These are phyloP conservation scores for Pachycephus smyrnensis DNA, from an alignment of 2,888 invertebrate species.

Conservation along the genomic window DNA sequence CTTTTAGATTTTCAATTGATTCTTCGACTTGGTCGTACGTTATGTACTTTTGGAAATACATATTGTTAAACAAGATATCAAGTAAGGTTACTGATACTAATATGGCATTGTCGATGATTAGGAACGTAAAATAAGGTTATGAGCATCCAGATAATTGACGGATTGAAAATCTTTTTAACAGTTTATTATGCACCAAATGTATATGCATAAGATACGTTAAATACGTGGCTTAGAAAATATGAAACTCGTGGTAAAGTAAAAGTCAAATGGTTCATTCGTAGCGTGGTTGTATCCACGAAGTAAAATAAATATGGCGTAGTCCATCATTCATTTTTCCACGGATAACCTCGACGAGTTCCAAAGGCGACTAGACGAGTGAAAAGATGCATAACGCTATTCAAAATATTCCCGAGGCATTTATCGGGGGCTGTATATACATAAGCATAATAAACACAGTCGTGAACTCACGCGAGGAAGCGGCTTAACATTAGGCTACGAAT, in stretches of 20 bases:
- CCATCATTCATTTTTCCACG: slow-evolving; percentile 2
- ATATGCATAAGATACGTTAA: background rate
- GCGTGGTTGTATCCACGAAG: background rate
- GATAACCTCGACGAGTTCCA: background rate
- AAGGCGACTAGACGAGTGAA: slow-evolving; percentile 10
- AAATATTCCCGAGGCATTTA: slow-evolving; percentile 7
- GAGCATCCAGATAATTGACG: background rate
- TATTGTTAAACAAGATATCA: background rate
- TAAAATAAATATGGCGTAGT: background rate
- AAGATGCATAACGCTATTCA: slow-evolving; percentile 15
- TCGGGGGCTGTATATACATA: background rate
- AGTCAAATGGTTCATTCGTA: background rate
- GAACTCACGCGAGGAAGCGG: background rate
- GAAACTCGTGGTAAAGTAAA: background rate
- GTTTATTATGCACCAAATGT: background rate
- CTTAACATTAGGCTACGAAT: background rate
- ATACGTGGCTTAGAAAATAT: background rate
- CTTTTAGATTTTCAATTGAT: background rate
- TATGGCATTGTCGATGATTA: background rate
- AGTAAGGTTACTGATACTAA: background rate
- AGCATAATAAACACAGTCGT: background rate
- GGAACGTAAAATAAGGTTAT: background rate
- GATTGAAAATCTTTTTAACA: background rate
- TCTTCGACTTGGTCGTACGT: background rate
- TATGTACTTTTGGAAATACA: background rate